phyloP scores from a whole-genome alignment of 2,113 vertebrate genomes.

The Canis aureus region DNA sequence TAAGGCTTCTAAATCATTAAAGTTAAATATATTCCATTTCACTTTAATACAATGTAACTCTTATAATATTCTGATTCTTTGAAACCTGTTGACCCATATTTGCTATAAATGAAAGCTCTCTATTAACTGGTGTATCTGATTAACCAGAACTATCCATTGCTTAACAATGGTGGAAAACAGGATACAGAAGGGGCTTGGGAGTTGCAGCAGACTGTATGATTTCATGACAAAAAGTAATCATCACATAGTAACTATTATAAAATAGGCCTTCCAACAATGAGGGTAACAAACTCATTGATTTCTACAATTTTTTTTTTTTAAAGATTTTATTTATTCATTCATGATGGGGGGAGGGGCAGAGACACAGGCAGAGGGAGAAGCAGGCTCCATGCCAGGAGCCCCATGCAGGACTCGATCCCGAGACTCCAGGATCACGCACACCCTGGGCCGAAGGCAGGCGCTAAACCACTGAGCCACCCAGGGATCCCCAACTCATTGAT shows the following conservation, averaged over 20 bases:
- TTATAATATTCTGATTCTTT: neutral
- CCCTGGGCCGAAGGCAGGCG: too few species aligned
- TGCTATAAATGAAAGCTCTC: neutral
- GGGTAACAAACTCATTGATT: neutral
- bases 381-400: too few species aligned
- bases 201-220: neutral
- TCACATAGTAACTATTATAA: constrained; percentile 18
- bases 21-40: neutral
- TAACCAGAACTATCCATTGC: neutral
- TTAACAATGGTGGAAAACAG: neutral
- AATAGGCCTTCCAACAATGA: neutral
- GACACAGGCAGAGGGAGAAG: too few species aligned
- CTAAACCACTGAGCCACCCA: too few species aligned
- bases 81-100: neutral
- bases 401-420: too few species aligned
- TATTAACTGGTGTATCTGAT: neutral
- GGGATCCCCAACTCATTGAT: neutral
- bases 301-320: too few species aligned
- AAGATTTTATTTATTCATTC: too few species aligned
- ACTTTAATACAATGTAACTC: neutral
- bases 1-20: neutral
- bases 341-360: too few species aligned
- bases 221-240: neutral
- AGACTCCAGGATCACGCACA: too few species aligned
- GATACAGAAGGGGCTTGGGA: too few species aligned